A percentile compares a stretch with the other conserved stretches of the same genome.
phyloP scores from a whole-genome alignment of 2,888 invertebrate species.

The Hypolimnas misippus region DNA sequence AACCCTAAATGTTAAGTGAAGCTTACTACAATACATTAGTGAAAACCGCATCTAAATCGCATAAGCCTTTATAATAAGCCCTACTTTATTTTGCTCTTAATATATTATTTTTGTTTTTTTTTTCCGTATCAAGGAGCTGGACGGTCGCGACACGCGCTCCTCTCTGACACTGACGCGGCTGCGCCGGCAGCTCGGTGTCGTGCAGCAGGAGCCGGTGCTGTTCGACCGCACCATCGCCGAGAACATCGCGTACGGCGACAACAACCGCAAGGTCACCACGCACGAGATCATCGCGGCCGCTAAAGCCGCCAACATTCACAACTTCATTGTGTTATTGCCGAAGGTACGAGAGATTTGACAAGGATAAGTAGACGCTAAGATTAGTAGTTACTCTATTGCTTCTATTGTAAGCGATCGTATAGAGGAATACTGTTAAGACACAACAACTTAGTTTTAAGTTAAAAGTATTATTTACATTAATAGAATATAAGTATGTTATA shows the following conservation, averaged over 20 bases:
- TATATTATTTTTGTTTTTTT: not conserved
- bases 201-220: constrained; percentile 93
- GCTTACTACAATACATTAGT: no score
- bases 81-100: not conserved
- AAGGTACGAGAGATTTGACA: constrained; percentile 76
- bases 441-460: no score
- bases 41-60: no score
- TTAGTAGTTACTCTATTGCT: no score
- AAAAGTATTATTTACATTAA: no score
- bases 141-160: constrained; percentile 82
- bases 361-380: no score
- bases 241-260: constrained; percentile 95
- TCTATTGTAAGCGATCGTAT: no score
- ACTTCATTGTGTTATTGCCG: constrained; percentile 89
- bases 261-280: constrained; percentile 86
- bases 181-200: constrained; percentile 90
- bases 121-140: constrained; percentile 68
- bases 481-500: no score
- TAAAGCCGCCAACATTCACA: constrained; percentile 91
- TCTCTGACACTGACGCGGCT: constrained; percentile 86
- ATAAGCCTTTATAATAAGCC: not conserved
- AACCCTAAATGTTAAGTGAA: no score
- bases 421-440: no score
- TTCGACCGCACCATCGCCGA: constrained; percentile 92
- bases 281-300: constrained; percentile 90